Evolutionary conservation across 2,888 invertebrate genomes (phyloP).

Genomic region (Phragmatobia fuliginosa): DNA sequence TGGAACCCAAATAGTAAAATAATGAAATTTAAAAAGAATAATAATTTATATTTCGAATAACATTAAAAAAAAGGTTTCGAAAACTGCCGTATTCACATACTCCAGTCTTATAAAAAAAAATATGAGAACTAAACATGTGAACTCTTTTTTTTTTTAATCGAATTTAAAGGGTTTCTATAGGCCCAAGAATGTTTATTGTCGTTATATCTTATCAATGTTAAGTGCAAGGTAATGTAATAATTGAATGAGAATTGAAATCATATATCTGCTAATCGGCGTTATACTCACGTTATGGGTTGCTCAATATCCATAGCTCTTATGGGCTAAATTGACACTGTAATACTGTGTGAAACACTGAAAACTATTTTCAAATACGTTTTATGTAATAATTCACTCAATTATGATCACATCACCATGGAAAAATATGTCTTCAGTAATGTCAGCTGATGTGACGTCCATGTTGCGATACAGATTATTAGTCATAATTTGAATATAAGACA

Average conservation of each 20-base stretch:
- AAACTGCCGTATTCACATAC: neutral
- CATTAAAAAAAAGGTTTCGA: neutral
- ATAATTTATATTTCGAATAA: neutral
- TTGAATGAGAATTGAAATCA: neutral
- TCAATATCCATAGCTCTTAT: slow-evolving; percentile 55
- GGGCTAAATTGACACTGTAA: slow-evolving; percentile 41
- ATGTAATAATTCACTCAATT: slow-evolving; percentile 81
- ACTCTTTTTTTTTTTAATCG: neutral
- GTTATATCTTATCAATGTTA: slow-evolving; percentile 47
- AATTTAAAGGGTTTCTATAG: neutral
- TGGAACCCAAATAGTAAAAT: neutral
- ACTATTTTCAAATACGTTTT: slow-evolving; percentile 63
- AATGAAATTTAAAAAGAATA: neutral
- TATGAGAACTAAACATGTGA: neutral
- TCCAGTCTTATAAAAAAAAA: neutral
- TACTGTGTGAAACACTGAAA: slow-evolving; percentile 50
- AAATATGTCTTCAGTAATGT: slow-evolving; percentile 74
- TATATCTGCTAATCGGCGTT: slow-evolving; percentile 37
- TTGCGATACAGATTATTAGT: slow-evolving; percentile 38
- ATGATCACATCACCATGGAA: slow-evolving; percentile 73
- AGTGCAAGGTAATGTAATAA: slow-evolving; percentile 49
- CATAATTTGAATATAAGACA: slow-evolving; percentile 3
- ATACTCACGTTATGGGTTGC: slow-evolving; percentile 50
- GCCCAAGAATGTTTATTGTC: slow-evolving; percentile 35
- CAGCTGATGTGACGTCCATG: slow-evolving; percentile 78